These are phyloP conservation scores for Himalopsyche kuldschensis DNA, from an alignment of 2,888 invertebrate genomes.

Conservation along the genomic window DNA sequence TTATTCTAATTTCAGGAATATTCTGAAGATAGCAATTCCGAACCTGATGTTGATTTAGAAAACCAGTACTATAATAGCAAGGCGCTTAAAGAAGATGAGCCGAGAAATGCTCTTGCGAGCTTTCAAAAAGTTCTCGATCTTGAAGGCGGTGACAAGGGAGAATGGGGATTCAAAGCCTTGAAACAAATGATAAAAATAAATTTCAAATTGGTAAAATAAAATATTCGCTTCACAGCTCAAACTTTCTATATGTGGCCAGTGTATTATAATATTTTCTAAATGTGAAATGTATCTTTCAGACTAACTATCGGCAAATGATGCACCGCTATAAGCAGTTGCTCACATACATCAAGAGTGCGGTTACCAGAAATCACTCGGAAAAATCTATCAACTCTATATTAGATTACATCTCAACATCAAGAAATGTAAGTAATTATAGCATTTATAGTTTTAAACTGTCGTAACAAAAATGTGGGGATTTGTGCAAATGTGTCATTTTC, in stretches of 20 bases:
- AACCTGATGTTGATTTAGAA: constrained; percentile 98
- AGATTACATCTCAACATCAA: constrained; percentile 98
- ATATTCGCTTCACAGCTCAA: constrained; percentile 46
- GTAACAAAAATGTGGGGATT: too few species aligned
- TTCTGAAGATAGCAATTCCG: constrained; percentile 98
- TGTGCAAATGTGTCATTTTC: too few species aligned
- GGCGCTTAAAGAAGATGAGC: constrained; percentile 96
- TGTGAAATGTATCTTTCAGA: constrained; percentile 56
- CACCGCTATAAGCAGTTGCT: constrained; percentile 90
- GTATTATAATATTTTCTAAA: constrained; percentile 87
- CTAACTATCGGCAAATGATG: constrained; percentile 96
- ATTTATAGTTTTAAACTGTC: too few species aligned
- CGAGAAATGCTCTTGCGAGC: constrained; percentile 85
- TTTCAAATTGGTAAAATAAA: constrained; percentile 79
- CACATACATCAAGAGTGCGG: constrained; percentile 98
- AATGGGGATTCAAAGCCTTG: constrained; percentile 99
- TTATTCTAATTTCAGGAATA: constrained; percentile 73
- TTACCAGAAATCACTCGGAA: constrained; percentile 98
- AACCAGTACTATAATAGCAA: constrained; percentile 99
- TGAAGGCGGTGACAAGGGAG: constrained; percentile 97
- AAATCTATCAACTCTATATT: constrained; percentile 99
- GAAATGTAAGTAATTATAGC: constrained; percentile 77
- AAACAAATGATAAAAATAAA: constrained; percentile 99
- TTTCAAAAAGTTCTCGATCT: constrained; percentile 95
- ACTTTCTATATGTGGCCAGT: constrained; percentile 63